Evolutionary conservation across 2,888 invertebrate species (phyloP), one percentile per base, ranked within the genome.

Genomic region (Tenthredo amoena): DNA sequence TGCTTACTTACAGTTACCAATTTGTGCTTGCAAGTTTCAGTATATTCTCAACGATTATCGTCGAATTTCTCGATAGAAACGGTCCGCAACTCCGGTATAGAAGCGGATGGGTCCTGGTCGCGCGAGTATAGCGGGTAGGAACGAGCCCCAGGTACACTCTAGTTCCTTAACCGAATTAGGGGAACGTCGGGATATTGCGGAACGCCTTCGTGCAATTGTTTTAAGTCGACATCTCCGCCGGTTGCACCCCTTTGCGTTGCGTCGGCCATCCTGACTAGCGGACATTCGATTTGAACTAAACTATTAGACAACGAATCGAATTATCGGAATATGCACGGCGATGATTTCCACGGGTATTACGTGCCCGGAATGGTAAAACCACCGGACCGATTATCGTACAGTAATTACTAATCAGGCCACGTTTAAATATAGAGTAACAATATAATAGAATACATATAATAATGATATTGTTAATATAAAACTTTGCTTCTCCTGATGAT

Each of bases 211-310:
- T 83, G 89, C 93, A 93, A 93, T 93, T 93, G 93, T 93, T 93
- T 93, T 93, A 93, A 92, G 92, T 92, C 92, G 92, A 92, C 93
- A 92, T 93, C 92, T 91, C 91, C 93, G 92, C 87, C 88, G 50
- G 43, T 68, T 83, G 82, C 55, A 82, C 26, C 81, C 43, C 87
- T 84, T 77, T 86, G 86, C 84, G 87, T 87, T 90, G 84, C 87
- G 84, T 86, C 91, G 81, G 58, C 40, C 77, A n/a, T 34, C 65
- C 62, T 12, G 65, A 81, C 81, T 12, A 68, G 68, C 92, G 93
- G 93, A 93, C 92, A 93, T 93, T 91, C 92, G 93, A 93, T 93
- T 93, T 93, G 91, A 89, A 92, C 91, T 92, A 92, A 93, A 92
- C 92, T 92, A 92, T 93, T 88, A 88, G 87, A 85, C 89, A 89